A percentile compares a stretch with the other conserved stretches of the same genome.
Evolutionary conservation across 2,797 vertebrate species (phyloP).

Genomic region (Holocentrus rufus): DNA sequence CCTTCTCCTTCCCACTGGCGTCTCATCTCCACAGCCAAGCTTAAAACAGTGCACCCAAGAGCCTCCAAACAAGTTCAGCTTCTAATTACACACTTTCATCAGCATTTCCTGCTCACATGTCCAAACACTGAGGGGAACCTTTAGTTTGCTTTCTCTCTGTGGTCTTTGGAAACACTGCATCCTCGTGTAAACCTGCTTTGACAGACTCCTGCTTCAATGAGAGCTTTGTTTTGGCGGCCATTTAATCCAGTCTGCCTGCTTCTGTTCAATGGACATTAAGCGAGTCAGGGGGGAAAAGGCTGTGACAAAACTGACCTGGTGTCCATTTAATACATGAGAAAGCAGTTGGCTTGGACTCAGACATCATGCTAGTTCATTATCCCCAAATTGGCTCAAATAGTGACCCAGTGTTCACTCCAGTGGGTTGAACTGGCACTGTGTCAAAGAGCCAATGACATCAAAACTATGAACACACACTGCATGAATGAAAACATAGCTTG

Average conservation of each 20-base stretch:
- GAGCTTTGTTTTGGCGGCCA: conserved; percentile 60
- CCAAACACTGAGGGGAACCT: conserved; percentile 65
- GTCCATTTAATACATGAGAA: conserved; percentile 43
- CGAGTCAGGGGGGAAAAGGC: conserved; percentile 48
- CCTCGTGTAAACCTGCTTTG: conserved; percentile 70
- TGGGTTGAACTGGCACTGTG: conserved; percentile 23
- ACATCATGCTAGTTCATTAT: conserved; percentile 59
- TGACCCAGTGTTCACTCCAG: conserved; percentile 34
- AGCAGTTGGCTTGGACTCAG: conserved; percentile 55
- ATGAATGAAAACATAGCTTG: conserved; percentile 10
- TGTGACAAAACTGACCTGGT: conserved; percentile 56
- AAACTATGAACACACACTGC: conserved; percentile 20
- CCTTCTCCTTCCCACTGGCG: conserved; percentile 55
- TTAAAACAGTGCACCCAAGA: conserved; percentile 69
- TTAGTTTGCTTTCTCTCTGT: conserved; percentile 56
- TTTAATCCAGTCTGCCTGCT: conserved; percentile 61
- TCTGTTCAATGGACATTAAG: conserved; percentile 67
- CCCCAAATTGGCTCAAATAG: conserved; percentile 36
- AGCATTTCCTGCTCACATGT: conserved; percentile 69
- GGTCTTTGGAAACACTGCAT: conserved; percentile 65
- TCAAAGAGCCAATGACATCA: conserved; percentile 28
- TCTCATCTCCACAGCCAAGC: conserved; percentile 59
- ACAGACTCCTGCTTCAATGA: conserved; percentile 64
- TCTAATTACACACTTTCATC: conserved; percentile 74
- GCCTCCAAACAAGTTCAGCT: conserved; percentile 67